Percentiles rank a stretch among this genome's conserved stretches.
phyloP scores from a whole-genome alignment of 2,113 vertebrate species.

The Ramphastos sulfuratus region DNA sequence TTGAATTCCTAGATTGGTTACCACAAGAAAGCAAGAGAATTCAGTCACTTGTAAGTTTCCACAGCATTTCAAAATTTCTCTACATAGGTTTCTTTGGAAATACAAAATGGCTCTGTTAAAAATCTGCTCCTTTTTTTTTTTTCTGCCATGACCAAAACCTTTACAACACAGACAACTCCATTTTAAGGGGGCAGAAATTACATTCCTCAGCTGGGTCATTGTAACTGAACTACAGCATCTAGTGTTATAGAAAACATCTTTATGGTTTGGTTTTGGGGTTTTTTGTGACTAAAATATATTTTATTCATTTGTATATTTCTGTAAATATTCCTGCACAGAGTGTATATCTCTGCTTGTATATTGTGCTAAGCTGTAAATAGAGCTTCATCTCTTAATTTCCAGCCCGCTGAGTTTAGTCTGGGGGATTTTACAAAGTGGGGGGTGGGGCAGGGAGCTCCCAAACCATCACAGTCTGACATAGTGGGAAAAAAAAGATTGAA shows the following conservation, averaged over 20 bases:
- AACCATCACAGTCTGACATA: too few species aligned
- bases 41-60: conserved; percentile 11
- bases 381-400: too few species aligned
- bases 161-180: conserved; percentile 31
- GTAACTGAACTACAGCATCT: conserved; percentile 32
- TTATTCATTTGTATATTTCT: conserved; percentile 65
- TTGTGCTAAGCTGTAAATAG: too few species aligned
- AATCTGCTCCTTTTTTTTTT: background rate
- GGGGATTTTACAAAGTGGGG: too few species aligned
- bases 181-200: conserved; percentile 44
- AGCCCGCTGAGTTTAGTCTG: too few species aligned
- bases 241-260: conserved; percentile 70
- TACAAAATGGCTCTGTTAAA: conserved; percentile 65
- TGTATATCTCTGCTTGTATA: too few species aligned
- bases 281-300: conserved; percentile 71
- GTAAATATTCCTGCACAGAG: too few species aligned
- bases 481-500: too few species aligned
- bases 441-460: too few species aligned
- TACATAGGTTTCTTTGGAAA: conserved; percentile 37
- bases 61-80: conserved; percentile 41
- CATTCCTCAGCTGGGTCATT: conserved; percentile 11
- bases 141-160: background rate
- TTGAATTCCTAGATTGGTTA: conserved; percentile 29
- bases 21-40: conserved; percentile 40
- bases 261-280: too few species aligned